phyloP scores from a whole-genome alignment of 1,140 invertebrate genomes.

The Heliconius nattereri region DNA sequence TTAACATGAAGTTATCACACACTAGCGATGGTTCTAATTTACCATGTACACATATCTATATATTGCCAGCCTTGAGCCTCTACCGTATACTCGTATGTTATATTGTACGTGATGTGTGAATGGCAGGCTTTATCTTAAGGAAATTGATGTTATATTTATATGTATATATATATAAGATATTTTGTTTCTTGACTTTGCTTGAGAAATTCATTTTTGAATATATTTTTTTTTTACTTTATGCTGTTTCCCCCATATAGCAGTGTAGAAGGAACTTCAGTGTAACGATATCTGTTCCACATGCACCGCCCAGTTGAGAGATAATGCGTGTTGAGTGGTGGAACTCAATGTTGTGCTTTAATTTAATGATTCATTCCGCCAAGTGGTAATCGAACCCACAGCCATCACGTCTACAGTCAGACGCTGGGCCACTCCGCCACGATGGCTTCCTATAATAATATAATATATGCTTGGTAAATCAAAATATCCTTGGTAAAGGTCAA shows the following conservation, averaged over 20 bases:
- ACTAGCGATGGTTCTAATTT: not conserved
- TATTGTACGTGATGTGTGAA: not conserved
- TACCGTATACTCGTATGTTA: not conserved
- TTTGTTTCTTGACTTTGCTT: no score
- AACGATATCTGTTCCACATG: no score
- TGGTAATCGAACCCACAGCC: not conserved
- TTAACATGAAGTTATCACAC: not conserved
- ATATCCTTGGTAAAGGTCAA: not conserved
- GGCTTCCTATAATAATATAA: not conserved
- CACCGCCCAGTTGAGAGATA: no score
- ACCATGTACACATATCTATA: not conserved
- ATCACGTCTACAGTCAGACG: not conserved
- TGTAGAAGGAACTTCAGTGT: no score
- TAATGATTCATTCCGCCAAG: not conserved
- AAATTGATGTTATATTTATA: not conserved
- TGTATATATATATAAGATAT: no score
- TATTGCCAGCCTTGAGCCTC: not conserved
- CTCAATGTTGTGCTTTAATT: not conserved
- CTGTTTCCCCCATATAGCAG: no score
- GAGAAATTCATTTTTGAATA: no score
- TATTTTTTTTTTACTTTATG: no score
- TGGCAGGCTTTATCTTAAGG: not conserved
- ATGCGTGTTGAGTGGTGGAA: no score
- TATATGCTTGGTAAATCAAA: not conserved
- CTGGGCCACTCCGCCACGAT: not conserved